Evolutionary conservation across 2,113 vertebrate species (phyloP), one percentile per base, ranked within the genome.

Genomic region (Calyptommatus sinebrachiatus): DNA sequence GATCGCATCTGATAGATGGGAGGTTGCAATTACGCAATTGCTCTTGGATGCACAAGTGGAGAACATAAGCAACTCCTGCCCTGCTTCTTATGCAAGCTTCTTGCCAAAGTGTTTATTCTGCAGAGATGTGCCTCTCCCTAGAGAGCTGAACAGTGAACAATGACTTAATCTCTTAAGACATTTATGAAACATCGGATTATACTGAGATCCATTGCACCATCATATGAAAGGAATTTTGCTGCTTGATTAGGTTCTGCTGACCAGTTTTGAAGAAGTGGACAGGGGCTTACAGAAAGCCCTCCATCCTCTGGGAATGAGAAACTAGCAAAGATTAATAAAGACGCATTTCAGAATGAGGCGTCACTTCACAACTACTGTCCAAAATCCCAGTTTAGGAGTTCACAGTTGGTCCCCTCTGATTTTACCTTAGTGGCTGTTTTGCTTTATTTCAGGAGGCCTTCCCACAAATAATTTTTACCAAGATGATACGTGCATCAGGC

Each of bases 131-230:
- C 84, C 78, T 93, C 83, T 88, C 74, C 86, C 77, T 62, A 87
- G 83, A 84, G 87, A 85, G 79, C 84, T 79, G 90, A 79, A 86
- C 85, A 86, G 87, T 86, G 87, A 87, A 83, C 73, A 79, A 84
- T 75, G 85, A 86, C 83, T 86, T 90, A 87, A 93, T 90, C 86
- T 89, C 85, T 84, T 88, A 90, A 91, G 87, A 82, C 88, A 83
- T 91, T 89, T 90, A 89, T 90, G 89, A 93, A 91, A 90, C 85
- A 81, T 83, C 86, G 85, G 91, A 87, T 92, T 88, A 90, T 0
- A 0, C 60, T 7, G 60, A 80, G 86, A 90, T 90, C 86, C 79
- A 76, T 78, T 68, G 81, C 29, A 66, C 87, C 85, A 84, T 89
- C 88, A 91, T 85, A 87, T 88, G 81, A 80, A 87, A 85, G 87